These are phyloP conservation scores for Neomicropteryx cornuta DNA, from an alignment of 1,140 invertebrate genomes.

Conservation along the genomic window DNA sequence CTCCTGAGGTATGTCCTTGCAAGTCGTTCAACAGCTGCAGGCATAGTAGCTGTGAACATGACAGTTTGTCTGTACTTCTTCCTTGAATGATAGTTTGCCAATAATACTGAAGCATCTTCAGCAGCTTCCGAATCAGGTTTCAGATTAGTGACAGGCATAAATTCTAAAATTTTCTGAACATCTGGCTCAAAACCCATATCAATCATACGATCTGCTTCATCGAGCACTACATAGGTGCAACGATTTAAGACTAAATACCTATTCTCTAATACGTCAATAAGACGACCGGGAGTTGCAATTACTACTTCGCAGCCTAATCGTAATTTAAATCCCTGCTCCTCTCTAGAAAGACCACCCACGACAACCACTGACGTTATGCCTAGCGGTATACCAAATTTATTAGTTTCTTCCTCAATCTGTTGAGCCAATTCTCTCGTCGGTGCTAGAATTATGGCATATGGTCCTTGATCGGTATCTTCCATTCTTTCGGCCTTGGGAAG, in stretches of 20 bases:
- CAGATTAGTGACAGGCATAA: conserved; percentile 96
- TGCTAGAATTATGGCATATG: conserved; percentile 97
- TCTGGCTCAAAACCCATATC: conserved; percentile 99
- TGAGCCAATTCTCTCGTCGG: conserved; percentile 98
- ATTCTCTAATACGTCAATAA: conserved; percentile 98
- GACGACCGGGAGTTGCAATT: conserved; percentile 98
- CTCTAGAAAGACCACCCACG: conserved; percentile 93
- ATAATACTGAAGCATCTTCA: conserved; percentile 84
- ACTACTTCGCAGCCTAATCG: conserved; percentile 98
- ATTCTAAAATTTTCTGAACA: conserved; percentile 96
- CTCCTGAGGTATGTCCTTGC: conserved; percentile 90
- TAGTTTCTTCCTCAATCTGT: conserved; percentile 98
- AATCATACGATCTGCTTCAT: conserved; percentile 98
- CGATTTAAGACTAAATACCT: conserved; percentile 93
- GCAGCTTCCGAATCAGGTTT: conserved; percentile 98
- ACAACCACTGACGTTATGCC: conserved; percentile 96
- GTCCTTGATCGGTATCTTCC: conserved; percentile 92
- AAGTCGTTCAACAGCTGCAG: conserved; percentile 90
- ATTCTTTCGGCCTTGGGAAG: conserved; percentile 90
- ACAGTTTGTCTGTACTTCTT: conserved; percentile 99
- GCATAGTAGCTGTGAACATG: conserved; percentile 99
- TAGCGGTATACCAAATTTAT: conserved; percentile 91
- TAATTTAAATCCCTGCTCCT: conserved; percentile 96
- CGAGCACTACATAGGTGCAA: conserved; percentile 89
- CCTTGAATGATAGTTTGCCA: conserved; percentile 93